Conservation (phyloP, 1,140 invertebrate genomes). For the Drosophila bipectinata region DNA sequence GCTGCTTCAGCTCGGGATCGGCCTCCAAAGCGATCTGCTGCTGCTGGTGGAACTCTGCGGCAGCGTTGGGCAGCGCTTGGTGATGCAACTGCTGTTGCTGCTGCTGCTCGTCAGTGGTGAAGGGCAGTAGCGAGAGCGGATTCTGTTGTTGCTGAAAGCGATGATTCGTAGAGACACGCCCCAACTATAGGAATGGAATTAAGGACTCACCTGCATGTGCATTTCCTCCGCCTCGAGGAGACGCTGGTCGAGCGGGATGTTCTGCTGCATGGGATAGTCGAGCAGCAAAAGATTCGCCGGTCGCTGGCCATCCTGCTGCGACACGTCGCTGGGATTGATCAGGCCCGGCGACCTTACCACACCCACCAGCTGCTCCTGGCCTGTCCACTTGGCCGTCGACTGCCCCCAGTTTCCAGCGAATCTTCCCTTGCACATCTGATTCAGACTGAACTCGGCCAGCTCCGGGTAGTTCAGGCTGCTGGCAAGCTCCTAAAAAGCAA, state of each 20-base stretch:
- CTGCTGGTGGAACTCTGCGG: slow-evolving; percentile 74
- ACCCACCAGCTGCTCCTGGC: slow-evolving; percentile 70
- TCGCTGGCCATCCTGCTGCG: slow-evolving; percentile 55
- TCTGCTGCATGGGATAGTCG: slow-evolving; percentile 76
- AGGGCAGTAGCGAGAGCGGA: slow-evolving; percentile 69
- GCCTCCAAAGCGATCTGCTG: slow-evolving; percentile 56
- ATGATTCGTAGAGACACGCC: neutral
- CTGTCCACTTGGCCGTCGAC: slow-evolving; percentile 69
- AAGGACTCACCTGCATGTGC: slow-evolving; percentile 60
- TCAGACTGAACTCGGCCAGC: slow-evolving; percentile 76
- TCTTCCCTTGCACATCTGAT: slow-evolving; percentile 80
- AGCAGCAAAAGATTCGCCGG: slow-evolving; percentile 77
- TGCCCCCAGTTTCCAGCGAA: slow-evolving; percentile 74
- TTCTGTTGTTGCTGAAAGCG: slow-evolving; percentile 72
- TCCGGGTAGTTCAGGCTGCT: slow-evolving; percentile 78
- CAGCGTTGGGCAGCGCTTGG: slow-evolving; percentile 83
- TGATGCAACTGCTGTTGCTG: slow-evolving; percentile 74
- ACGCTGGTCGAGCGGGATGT: slow-evolving; percentile 63
- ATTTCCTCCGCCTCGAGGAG: slow-evolving; percentile 69
- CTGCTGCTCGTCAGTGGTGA: slow-evolving; percentile 79
- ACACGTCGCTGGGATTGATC: slow-evolving; percentile 53
- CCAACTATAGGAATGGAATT: neutral
- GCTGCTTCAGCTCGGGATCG: slow-evolving; percentile 81
- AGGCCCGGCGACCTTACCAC: slow-evolving; percentile 60
- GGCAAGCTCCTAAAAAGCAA: slow-evolving; percentile 59